Evolutionary conservation across 2,113 vertebrate genomes (phyloP), one percentile per base, ranked within the genome.

Genomic region (Boleophthalmus pectinirostris): DNA sequence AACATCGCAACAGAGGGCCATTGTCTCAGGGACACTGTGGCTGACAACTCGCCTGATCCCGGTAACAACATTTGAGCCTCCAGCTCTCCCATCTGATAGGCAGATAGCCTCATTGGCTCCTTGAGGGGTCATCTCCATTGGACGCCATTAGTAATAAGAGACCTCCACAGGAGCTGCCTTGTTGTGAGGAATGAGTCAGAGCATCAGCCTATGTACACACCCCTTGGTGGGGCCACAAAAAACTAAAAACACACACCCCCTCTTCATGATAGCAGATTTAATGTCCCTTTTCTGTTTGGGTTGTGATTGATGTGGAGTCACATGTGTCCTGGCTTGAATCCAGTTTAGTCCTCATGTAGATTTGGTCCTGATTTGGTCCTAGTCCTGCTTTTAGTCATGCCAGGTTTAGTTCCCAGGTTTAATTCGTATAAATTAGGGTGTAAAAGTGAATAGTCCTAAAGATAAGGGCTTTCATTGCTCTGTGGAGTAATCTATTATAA

Each of bases 141-240:
- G 67, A 73, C 80, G 83, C 83, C 83, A 84, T 82, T 43, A 84
- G 88, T 85, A 82, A 87, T 82, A 69, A 1, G 69, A 66, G 83
- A 74, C 78, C 66, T 86, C 75, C 24, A 46, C 70, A 81, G 66
- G 74, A 82, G 72, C 79, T 72, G 67, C 73, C 75, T 78, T 76
- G 69, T 84, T 83, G 74, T 77, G 78, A 89, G 68, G 81, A 66
- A 74, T 93, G 89, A 93, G 83, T 93, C 91, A 92, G 82, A 89
- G 77, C 75, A 86, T 78, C 84, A 89, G 91, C 89, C 5, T 20
- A 51, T 92, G 87, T 78, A 82, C 88, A 74, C 80, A 79, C 86
- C 85, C 84, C 87, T 87, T 78, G 49, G 38, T 43, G 7, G 38
- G 29, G 35, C 6, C 35, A 38, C 35, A 38, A 38, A 38, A 38